Evolutionary conservation across 1,140 invertebrate species (phyloP).

Genomic region (Babylonia areolata): DNA sequence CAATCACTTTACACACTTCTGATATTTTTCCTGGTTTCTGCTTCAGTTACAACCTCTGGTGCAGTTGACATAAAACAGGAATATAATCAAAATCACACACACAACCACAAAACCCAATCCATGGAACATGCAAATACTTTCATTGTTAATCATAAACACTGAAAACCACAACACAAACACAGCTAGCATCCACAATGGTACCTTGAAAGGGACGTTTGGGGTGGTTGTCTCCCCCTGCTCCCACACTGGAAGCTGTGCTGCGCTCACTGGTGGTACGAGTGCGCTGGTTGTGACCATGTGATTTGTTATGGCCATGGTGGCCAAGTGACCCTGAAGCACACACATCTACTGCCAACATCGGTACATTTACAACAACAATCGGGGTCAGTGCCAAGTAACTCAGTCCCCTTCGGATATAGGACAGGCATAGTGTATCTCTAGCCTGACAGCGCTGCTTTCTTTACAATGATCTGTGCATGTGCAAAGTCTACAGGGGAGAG

Average conservation of each 20-base stretch:
- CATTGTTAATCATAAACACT: too few relatives aligned
- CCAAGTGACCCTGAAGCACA: conserved; percentile 20
- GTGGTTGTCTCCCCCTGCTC: conserved; percentile 34
- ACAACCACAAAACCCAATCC: too few relatives aligned
- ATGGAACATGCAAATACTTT: too few relatives aligned
- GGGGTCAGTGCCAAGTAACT: neutral
- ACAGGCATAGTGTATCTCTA: too few relatives aligned
- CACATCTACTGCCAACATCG: conserved; percentile 1
- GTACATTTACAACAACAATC: neutral
- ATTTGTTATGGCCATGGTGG: conserved; percentile 19
- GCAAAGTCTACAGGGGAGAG: neutral
- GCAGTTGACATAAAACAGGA: too few relatives aligned
- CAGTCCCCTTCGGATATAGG: too few relatives aligned
- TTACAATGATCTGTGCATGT: neutral
- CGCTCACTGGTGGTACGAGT: conserved; percentile 41
- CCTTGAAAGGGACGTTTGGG: conserved; percentile 28
- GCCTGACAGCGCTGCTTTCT: too few relatives aligned
- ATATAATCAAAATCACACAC: too few relatives aligned
- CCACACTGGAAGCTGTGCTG: conserved; percentile 35
- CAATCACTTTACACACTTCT: too few relatives aligned
- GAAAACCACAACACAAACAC: neutral
- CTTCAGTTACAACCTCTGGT: too few relatives aligned
- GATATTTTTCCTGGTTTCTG: too few relatives aligned
- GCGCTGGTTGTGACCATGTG: conserved; percentile 26
- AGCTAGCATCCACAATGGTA: neutral